Evolutionary conservation across 2,888 invertebrate genomes (phyloP).

Genomic region (Eumerus sabulonum): DNA sequence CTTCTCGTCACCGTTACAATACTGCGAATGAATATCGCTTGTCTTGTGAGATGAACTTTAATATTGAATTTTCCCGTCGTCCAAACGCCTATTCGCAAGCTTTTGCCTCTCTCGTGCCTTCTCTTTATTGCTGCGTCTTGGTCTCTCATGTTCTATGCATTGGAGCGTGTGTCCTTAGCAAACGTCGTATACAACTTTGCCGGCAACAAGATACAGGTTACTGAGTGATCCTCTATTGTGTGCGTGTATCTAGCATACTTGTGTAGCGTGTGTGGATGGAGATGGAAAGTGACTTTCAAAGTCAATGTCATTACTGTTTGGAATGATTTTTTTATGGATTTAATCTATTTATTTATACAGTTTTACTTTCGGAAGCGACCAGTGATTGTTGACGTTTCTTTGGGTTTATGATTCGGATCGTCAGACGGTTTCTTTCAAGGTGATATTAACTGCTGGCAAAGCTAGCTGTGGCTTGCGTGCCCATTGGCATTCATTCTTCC

Average conservation of each 20-base stretch:
- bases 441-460: slow-evolving; percentile 1
- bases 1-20: slow-evolving; percentile 59
- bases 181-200: slow-evolving; percentile 48
- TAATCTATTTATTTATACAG: slow-evolving; percentile 22
- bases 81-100: slow-evolving; percentile 29
- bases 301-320: slow-evolving; percentile 64
- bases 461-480: slow-evolving; percentile 30
- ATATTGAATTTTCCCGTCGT: slow-evolving; percentile 54
- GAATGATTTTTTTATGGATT: slow-evolving; percentile 32
- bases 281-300: slow-evolving; percentile 64
- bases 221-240: neutral
- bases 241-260: slow-evolving; percentile 6
- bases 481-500: neutral
- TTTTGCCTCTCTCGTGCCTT: slow-evolving; percentile 42
- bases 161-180: slow-evolving; percentile 52
- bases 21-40: slow-evolving; percentile 58
- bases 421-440: slow-evolving; percentile 19
- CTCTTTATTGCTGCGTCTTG: slow-evolving; percentile 19
- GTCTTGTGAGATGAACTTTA: slow-evolving; percentile 54
- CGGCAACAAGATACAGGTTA: slow-evolving; percentile 32
- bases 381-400: slow-evolving; percentile 6
- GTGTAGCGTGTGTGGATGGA: neutral
- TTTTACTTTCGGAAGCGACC: slow-evolving; percentile 54
- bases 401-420: slow-evolving; percentile 16
- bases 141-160: slow-evolving; percentile 18